Conservation (phyloP, 2,113 vertebrate species). For the Emberiza fucata region DNA sequence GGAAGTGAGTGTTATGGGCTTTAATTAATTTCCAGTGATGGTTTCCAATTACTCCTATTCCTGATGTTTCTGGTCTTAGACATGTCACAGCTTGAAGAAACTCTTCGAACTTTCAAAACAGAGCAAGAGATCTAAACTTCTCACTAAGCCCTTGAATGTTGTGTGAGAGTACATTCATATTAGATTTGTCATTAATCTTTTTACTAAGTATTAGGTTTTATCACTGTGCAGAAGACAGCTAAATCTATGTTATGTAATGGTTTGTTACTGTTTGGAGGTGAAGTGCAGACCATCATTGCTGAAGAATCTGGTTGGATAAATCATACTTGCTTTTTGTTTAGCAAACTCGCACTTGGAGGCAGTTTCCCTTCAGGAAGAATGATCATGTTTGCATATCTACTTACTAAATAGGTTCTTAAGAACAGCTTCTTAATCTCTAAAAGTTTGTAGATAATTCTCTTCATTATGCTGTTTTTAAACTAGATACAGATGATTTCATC, state of each 20-base stretch:
- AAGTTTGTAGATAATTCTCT: background rate
- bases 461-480: background rate
- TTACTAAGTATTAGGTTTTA: background rate
- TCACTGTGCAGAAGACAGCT: background rate
- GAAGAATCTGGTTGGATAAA: background rate
- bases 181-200: background rate
- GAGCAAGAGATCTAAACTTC: background rate
- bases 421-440: background rate
- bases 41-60: background rate
- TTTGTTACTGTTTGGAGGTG: background rate
- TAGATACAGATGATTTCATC: background rate
- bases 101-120: background rate
- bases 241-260: fast-evolving
- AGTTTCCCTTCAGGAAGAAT: background rate
- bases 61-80: background rate
- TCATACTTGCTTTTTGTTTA: background rate
- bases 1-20: fast-evolving
- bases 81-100: background rate
- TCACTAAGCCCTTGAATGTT: background rate
- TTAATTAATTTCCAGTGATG: background rate
- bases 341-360: background rate
- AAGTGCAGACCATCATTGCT: fast-evolving
- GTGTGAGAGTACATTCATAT: background rate
- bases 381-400: fast-evolving
- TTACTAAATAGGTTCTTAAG: background rate